Percentiles rank a stretch among this genome's conserved stretches.
phyloP scores from a whole-genome alignment of 2,888 invertebrate species.

The Oxyteleia sp. region DNA sequence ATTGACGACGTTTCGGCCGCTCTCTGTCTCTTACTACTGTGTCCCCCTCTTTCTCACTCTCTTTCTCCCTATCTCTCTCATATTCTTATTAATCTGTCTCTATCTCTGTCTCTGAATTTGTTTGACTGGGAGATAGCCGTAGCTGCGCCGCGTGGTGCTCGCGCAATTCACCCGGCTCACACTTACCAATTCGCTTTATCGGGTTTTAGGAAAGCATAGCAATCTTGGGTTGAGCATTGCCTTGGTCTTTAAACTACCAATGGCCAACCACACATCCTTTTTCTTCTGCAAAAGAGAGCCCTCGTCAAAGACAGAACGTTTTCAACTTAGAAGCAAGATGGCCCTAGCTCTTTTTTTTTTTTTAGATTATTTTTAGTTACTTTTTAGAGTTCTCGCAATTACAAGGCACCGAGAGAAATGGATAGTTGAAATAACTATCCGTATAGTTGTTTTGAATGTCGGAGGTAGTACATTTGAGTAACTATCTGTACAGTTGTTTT shows the following conservation, averaged over 20 bases:
- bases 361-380: slow-evolving; percentile 23
- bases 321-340: slow-evolving; percentile 84
- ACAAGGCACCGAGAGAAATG: no score
- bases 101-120: no score
- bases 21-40: neutral
- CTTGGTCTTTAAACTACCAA: slow-evolving; percentile 87
- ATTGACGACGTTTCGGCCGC: neutral
- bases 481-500: no score
- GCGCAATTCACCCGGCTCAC: slow-evolving; percentile 78
- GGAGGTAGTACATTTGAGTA: no score
- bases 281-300: slow-evolving; percentile 87
- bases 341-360: slow-evolving; percentile 79
- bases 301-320: slow-evolving; percentile 87
- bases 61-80: no score
- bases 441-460: no score
- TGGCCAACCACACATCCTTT: slow-evolving; percentile 88
- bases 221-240: slow-evolving; percentile 87
- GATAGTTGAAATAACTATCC: slow-evolving; percentile 8
- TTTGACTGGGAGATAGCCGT: no score
- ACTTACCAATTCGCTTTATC: slow-evolving; percentile 86
- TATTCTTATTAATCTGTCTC: no score
- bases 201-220: slow-evolving; percentile 87
- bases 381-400: neutral
- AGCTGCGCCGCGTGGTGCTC: neutral
- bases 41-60: neutral